Base-by-base conservation (phyloP, 37 sponge, comb jelly and placozoan species). In the Eunapius fragilis region DNA sequence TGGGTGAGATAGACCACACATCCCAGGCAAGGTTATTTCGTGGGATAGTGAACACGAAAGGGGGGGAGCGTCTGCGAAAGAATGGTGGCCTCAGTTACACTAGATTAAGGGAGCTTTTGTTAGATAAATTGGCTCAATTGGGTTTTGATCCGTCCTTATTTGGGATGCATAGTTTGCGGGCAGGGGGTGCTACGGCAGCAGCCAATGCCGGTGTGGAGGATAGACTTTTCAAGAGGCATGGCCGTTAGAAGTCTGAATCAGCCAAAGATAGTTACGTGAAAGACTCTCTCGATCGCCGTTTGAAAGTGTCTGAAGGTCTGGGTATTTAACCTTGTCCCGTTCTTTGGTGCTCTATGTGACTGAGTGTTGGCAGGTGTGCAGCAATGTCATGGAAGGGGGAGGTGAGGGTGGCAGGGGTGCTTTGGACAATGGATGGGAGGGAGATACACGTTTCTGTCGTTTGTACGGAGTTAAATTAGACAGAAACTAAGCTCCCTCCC, bases 151-250 rank as follows among this genome's bases (percentile, higher is more conserved):
- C 26, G 6, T 2, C 26, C 2, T 24, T 35, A 31, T 75, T 75
- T 28, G 31, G 76, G 3, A 31, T 31, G 34, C 76, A 75, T 31
- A 75, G 76, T 75, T 24, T 75, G 33, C 26, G 76, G 34, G 76
- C 76, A 24, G 76, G 76, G 34, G 34, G 76, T 32, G 76, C 33
- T 75, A 31, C 76, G 6, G 34, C 76, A 5, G 76, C 76, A 75
- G 76, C 76, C 24, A 75, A 75, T 28, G 33, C 31, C 31, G 76
- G 76, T 75, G 76, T 75, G 25, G 35, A 33, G 3, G 76, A 75
- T 36, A 75, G 76, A 28, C 71, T 70, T 30, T 75, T 75, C 76
- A 75, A 75, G 76, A 75, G 76, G 76, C 76, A 75, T 28, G 76
- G 76, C 26, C 25, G 76, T 25, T 75, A 33, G 76, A 75, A 75